phyloP scores from a whole-genome alignment of 2,113 vertebrate species.

The Chlorocebus sabaeus region DNA sequence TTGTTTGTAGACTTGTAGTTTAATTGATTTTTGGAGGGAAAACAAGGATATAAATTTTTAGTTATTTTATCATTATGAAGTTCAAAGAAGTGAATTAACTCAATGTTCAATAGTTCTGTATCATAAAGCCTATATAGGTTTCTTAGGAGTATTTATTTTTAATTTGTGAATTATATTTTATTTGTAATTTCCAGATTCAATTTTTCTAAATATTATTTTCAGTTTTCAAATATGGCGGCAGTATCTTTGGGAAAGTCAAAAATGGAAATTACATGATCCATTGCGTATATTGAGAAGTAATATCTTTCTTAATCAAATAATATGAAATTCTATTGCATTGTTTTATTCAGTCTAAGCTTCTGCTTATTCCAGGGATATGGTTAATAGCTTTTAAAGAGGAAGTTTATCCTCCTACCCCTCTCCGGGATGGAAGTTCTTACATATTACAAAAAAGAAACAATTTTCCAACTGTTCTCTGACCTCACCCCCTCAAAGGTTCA shows the following conservation, averaged over 20 bases:
- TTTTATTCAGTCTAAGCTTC: neutral
- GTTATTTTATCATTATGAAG: neutral
- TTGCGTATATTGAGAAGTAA: neutral
- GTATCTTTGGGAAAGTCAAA: neutral
- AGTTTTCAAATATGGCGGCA: neutral
- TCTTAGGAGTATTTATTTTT: neutral
- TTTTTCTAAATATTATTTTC: neutral
- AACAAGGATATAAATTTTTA: neutral
- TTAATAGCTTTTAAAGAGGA: conserved; percentile 57
- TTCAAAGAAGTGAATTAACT: conserved; percentile 3
- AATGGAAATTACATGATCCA: neutral
- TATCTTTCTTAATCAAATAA: neutral
- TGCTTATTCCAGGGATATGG: conserved; percentile 1
- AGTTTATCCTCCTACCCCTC: conserved; percentile 44
- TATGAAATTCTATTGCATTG: neutral
- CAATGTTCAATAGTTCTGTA: neutral
- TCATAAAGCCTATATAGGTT: neutral
- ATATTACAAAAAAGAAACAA: conserved; percentile 28
- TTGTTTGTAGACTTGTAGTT: neutral
- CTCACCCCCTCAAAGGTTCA: conserved; percentile 27
- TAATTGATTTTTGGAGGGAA: neutral
- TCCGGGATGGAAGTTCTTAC: conserved; percentile 32
- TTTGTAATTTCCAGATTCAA: neutral
- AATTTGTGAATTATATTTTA: neutral
- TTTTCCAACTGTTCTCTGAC: conserved; percentile 26